Evolutionary conservation across 37 sponge, comb jelly and placozoan genomes (phyloP).

Genomic region (Bolinopsis microptera): DNA sequence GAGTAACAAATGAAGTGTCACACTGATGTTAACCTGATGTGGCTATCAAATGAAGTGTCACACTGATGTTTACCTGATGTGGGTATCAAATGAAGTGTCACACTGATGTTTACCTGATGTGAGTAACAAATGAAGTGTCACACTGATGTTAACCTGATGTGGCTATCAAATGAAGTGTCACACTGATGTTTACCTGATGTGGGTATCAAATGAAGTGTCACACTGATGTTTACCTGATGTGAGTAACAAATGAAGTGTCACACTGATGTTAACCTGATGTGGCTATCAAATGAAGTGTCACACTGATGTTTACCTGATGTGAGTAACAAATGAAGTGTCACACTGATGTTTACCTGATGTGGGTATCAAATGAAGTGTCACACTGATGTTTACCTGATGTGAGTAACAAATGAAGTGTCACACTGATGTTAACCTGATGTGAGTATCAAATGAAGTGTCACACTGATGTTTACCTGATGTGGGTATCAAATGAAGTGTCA

Average conservation of each 20-base stretch:
- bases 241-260: conserved; percentile 56
- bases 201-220: conserved; percentile 59
- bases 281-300: conserved; percentile 55
- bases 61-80: conserved; percentile 64
- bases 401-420: conserved; percentile 56
- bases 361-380: conserved; percentile 59
- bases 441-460: conserved; percentile 59
- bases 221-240: conserved; percentile 64
- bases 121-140: conserved; percentile 56
- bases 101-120: conserved; percentile 64
- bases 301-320: conserved; percentile 64
- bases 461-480: conserved; percentile 64
- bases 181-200: conserved; percentile 64
- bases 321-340: conserved; percentile 56
- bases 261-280: conserved; percentile 64
- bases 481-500: conserved; percentile 59
- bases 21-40: conserved; percentile 64
- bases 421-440: conserved; percentile 64
- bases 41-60: conserved; percentile 55
- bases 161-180: conserved; percentile 55
- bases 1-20: conserved; percentile 56
- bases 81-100: conserved; percentile 59
- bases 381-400: conserved; percentile 64
- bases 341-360: conserved; percentile 64
- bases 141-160: conserved; percentile 64